Conservation (phyloP, 2,888 invertebrate species). For the Caenorhabditis sulstoni region DNA sequence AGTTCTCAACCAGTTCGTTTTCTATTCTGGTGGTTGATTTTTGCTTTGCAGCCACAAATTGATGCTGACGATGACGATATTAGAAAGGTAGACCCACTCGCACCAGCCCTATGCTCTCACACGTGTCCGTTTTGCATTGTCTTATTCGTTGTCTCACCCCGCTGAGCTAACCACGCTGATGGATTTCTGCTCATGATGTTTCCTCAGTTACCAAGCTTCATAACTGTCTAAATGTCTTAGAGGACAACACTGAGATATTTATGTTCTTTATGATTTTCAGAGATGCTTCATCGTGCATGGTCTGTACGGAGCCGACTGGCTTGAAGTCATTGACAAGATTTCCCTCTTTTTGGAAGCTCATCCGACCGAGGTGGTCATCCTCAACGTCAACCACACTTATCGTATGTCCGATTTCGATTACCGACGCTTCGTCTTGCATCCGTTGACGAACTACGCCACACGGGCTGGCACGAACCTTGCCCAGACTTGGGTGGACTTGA, state of each 20-base stretch:
- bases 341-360: constrained; percentile 18
- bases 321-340: constrained; percentile 13
- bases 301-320: constrained; percentile 33
- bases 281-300: constrained; percentile 48
- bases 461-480: background rate
- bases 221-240: background rate
- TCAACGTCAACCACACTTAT: constrained; percentile 38
- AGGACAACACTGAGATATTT: no score
- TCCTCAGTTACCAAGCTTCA: no score
- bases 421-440: constrained; percentile 29
- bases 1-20: no score
- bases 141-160: background rate
- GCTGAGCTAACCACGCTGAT: background rate
- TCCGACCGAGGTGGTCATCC: constrained; percentile 18
- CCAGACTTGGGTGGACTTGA: constrained; percentile 10
- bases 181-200: background rate
- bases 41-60: constrained; percentile 23
- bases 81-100: constrained; percentile 29
- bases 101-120: constrained; percentile 1
- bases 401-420: constrained; percentile 26
- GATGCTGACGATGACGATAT: constrained; percentile 9
- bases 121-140: constrained; percentile 4
- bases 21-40: constrained; percentile 9
- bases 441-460: constrained; percentile 1
- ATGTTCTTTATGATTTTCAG: constrained; percentile 11